These are phyloP conservation scores for Cyanoliseus patagonus DNA, from an alignment of 2,113 vertebrate genomes.

Conservation along the genomic window DNA sequence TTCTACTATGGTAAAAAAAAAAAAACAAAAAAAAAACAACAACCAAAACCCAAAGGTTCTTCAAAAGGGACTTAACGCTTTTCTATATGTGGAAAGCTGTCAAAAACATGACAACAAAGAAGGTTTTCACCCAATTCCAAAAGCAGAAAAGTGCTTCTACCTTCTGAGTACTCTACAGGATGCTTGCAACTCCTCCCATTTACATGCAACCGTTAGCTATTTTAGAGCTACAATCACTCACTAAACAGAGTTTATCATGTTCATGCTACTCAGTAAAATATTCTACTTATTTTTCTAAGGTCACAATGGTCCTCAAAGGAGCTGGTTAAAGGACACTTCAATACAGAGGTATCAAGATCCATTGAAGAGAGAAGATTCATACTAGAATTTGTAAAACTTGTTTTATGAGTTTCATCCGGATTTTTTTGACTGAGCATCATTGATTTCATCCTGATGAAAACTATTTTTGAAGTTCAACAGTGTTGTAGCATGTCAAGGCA, in stretches of 20 bases:
- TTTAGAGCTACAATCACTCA: not conserved
- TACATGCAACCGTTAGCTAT: not conserved
- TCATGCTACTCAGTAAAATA: not conserved
- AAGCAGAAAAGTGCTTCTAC: not conserved
- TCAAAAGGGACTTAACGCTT: not conserved
- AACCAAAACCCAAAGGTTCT: not conserved
- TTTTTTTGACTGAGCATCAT: not conserved
- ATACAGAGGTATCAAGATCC: not conserved
- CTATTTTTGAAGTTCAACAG: not conserved
- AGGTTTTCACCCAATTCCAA: not conserved
- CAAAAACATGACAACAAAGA: not conserved
- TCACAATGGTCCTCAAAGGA: not conserved
- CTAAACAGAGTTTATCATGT: not conserved
- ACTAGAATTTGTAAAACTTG: not conserved
- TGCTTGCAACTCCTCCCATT: not conserved
- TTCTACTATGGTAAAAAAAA: not conserved
- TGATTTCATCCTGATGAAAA: not conserved
- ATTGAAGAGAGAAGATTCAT: not conserved
- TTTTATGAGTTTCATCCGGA: not conserved
- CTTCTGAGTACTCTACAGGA: not conserved
- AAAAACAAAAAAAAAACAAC: not conserved
- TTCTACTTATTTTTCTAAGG: not conserved
- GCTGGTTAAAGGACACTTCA: not conserved
- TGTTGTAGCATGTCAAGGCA: not conserved
- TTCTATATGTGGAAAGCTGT: not conserved